Percentiles rank a stretch among this genome's conserved stretches.
Conservation (phyloP, 2,113 vertebrate species). For the Podarcis muralis region DNA sequence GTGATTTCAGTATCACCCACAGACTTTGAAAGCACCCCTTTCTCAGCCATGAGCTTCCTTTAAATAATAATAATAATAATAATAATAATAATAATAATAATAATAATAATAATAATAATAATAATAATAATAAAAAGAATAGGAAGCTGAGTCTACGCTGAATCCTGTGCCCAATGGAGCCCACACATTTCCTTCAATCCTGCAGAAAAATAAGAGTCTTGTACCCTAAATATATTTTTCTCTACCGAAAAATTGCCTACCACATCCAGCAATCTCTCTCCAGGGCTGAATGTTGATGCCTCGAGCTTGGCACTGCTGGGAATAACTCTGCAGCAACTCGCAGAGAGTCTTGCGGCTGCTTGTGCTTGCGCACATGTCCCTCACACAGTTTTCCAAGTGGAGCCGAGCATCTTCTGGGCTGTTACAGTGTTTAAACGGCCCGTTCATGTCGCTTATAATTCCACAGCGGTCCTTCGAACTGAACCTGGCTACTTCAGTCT, state of each 20-base stretch:
- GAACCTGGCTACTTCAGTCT: background rate
- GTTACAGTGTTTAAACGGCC: background rate
- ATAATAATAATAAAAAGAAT: too few relatives aligned
- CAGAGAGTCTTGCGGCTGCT: background rate
- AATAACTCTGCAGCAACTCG: background rate
- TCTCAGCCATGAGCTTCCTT: background rate
- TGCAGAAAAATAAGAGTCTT: background rate
- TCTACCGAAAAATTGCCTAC: constrained; percentile 36
- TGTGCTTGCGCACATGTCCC: background rate
- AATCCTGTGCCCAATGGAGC: too few relatives aligned
- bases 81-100: too few relatives aligned
- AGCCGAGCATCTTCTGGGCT: background rate
- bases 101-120: too few relatives aligned
- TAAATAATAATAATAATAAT: too few relatives aligned
- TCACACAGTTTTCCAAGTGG: constrained; percentile 1
- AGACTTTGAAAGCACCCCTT: background rate
- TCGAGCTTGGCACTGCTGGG: background rate
- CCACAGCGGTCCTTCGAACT: background rate
- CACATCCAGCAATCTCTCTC: constrained; percentile 63
- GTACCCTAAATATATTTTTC: background rate
- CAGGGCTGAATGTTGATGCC: constrained; percentile 54
- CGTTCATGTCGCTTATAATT: rapidly evolving
- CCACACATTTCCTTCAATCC: background rate
- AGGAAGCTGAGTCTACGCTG: background rate
- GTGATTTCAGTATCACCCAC: too few relatives aligned